These are phyloP conservation scores for Leptinotarsa undecemlineata DNA, from an alignment of 1,140 invertebrate species.

Conservation along the genomic window DNA sequence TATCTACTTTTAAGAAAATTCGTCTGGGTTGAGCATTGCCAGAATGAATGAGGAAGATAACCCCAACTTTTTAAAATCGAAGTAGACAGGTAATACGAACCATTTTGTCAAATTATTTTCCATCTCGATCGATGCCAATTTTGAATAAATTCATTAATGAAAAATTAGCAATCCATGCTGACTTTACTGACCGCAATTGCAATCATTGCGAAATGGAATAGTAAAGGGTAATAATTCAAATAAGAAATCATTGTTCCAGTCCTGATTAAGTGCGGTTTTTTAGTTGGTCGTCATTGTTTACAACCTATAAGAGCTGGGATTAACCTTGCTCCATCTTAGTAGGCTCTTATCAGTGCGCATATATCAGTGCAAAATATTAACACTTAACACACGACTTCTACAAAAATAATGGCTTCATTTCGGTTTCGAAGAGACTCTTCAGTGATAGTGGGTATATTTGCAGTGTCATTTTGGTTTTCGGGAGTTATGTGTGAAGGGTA, in stretches of 20 bases:
- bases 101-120: no score
- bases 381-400: background rate
- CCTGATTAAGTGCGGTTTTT: constrained; percentile 1
- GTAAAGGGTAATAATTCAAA: background rate
- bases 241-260: background rate
- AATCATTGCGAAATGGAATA: no score
- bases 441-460: background rate
- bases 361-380: constrained; percentile 3
- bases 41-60: no score
- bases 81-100: no score
- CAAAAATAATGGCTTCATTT: background rate
- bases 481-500: no score
- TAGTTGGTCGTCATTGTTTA: constrained; percentile 12
- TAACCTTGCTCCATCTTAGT: constrained; percentile 23
- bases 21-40: no score
- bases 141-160: no score
- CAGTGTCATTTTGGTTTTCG: background rate
- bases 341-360: constrained; percentile 16
- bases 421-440: background rate
- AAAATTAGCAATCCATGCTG: no score
- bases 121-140: no score
- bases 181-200: no score
- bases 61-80: no score
- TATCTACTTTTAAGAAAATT: no score
- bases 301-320: constrained; percentile 17